Evolutionary conservation across 2,113 vertebrate species (phyloP).

Genomic region (Scopus umbretta): DNA sequence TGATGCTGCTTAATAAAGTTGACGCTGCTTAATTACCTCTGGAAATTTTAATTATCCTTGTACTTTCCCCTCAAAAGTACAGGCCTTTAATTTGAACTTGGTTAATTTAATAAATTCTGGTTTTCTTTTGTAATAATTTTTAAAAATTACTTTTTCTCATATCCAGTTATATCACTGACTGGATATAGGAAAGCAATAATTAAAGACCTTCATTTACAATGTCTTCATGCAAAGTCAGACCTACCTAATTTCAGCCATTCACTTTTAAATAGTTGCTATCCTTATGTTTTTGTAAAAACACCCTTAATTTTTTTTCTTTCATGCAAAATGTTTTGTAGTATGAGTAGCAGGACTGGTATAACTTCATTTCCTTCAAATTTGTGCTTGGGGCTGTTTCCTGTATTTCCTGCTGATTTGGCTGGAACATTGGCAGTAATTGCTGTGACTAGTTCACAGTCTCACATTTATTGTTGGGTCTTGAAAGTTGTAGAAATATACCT

Average conservation of each 20-base stretch:
- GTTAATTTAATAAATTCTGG: not conserved
- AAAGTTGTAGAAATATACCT: not conserved
- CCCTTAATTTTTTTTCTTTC: not conserved
- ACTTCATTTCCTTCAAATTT: not conserved
- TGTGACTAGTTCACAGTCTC: not conserved
- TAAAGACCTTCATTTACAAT: not conserved
- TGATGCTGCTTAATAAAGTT: not conserved
- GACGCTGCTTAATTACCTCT: not conserved
- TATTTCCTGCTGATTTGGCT: not conserved
- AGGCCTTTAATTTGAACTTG: not conserved
- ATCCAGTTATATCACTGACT: not conserved
- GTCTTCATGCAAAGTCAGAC: not conserved
- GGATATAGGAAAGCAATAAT: not conserved
- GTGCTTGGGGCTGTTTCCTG: not conserved
- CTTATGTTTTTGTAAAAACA: not conserved
- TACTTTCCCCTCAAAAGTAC: not conserved
- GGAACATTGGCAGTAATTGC: not conserved
- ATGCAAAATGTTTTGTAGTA: not conserved
- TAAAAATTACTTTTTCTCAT: not conserved
- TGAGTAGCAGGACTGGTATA: not conserved
- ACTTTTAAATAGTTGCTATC: not conserved
- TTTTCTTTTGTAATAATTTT: not conserved
- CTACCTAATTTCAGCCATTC: not conserved
- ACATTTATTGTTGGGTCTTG: not conserved
- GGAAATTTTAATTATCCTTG: slow-evolving; percentile 1